Percentiles rank a stretch among this genome's conserved stretches.
These are phyloP conservation scores for Fulica atra DNA, from an alignment of 2,113 vertebrate genomes.

Conservation along the genomic window DNA sequence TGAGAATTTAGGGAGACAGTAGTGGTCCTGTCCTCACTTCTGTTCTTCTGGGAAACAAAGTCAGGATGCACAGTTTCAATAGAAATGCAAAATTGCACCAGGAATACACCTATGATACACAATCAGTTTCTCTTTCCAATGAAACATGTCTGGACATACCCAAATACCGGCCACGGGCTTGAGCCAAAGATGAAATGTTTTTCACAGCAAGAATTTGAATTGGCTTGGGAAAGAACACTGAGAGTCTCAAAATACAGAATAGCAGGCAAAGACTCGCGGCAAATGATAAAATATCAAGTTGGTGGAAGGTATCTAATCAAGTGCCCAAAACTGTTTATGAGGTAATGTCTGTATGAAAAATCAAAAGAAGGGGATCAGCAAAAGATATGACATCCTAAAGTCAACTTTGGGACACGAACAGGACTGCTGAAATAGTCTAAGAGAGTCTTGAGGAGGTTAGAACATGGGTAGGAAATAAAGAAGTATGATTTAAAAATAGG, in stretches of 20 bases:
- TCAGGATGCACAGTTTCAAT: not conserved
- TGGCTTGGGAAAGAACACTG: not conserved
- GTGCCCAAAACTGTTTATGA: conserved; percentile 10
- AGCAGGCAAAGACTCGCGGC: not conserved
- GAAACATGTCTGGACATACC: not conserved
- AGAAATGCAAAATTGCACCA: not conserved
- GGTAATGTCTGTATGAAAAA: conserved; percentile 53
- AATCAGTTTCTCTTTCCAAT: not conserved
- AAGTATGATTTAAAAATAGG: not conserved
- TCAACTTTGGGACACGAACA: not conserved
- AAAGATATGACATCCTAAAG: not conserved
- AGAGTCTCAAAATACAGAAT: not conserved
- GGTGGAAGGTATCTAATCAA: conserved; percentile 47
- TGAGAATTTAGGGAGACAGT: not conserved
- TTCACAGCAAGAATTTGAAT: not conserved
- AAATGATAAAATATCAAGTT: not conserved
- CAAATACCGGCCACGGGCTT: not conserved
- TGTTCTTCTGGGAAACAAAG: not conserved
- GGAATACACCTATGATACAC: not conserved
- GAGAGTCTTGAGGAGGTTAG: not conserved
- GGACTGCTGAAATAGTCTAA: not conserved
- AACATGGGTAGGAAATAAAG: not conserved
- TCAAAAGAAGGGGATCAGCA: not conserved
- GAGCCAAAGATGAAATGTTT: not conserved
- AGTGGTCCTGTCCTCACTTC: not conserved